phyloP scores from a whole-genome alignment of 2,888 invertebrate genomes.

The Dioctria linearis region DNA sequence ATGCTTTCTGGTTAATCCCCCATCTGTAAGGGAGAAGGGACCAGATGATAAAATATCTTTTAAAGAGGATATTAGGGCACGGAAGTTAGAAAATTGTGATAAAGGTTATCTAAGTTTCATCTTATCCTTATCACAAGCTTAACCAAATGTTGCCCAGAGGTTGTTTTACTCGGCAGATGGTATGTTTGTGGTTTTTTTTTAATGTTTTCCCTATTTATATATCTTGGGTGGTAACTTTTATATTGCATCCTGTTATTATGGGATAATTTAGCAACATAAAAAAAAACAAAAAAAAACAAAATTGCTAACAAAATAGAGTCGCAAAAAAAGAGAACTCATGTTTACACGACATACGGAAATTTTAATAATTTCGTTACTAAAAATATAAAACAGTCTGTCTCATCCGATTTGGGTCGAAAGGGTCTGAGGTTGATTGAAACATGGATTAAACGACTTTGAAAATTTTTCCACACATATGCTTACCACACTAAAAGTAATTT shows the following conservation, averaged over 20 bases:
- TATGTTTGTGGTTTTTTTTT: conserved; percentile 3
- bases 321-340: neutral
- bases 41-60: conserved; percentile 47
- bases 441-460: no score
- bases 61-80: conserved; percentile 43
- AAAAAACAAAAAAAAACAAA: no score
- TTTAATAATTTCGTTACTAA: neutral
- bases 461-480: no score
- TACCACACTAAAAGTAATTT: no score
- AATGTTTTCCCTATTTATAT: neutral
- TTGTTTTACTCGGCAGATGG: conserved; percentile 26
- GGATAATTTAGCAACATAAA: neutral
- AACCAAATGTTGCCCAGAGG: conserved; percentile 29
- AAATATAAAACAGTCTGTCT: no score
- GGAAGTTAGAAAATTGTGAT: conserved; percentile 44
- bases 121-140: conserved; percentile 36
- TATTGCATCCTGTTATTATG: neutral
- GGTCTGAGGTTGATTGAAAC: no score
- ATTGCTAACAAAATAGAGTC: neutral
- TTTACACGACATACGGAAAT: neutral
- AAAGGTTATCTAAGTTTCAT: conserved; percentile 47
- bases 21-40: neutral
- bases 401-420: no score
- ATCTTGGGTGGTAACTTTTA: neutral
- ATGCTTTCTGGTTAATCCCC: conserved; percentile 16